Base-by-base conservation (phyloP, 1,140 invertebrate species). In the Trinorchestia longiramus region DNA sequence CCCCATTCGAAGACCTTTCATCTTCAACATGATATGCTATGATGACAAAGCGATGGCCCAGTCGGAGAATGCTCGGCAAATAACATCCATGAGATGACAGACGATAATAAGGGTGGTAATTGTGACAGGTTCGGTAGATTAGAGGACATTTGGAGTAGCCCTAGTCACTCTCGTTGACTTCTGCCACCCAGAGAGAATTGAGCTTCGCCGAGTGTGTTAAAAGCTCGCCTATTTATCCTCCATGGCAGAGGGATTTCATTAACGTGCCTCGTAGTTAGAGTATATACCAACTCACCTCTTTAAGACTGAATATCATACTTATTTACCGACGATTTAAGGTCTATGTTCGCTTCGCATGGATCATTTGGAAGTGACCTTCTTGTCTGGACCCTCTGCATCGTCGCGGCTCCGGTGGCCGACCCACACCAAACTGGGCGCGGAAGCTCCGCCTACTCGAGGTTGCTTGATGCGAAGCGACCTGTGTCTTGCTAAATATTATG, bases 171-270 rank as follows among this genome's bases (percentile, higher is more conserved):
- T 94, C 44, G 44, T 94, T 94, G 92, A 94, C 92, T 94, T 45
- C 92, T 94, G 92, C 92, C 92, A 94, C 92, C 92, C 92, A 94
- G 92, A 94, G 40, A 94, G 92, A 94, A 94, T 47, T 94, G 92
- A 42, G 43, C 92, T 47, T 45, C 92, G 92, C 44, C 43, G 43
- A 94, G 92, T 94, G 92, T 94, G 92, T 94, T 94, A 94, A 94
- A 94, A 94, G 92, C 92, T 94, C 40, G 44, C 92, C 92, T 94
- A 94, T 94, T 94, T 94, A 94, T 94, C 44, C 92, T 94, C 36
- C 92, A 11, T 94, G 92, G 92, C 92, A 94, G 8, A 94, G 44
- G 92, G 92, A 94, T 94, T 94, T 94, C 92, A 94, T 94, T 94
- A 94, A 94, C 92, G 44, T 94, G 43, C 92, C 44, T 47, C 36